These are phyloP conservation scores for Anolis carolinensis DNA, from an alignment of 2,113 vertebrate genomes.

Conservation along the genomic window DNA sequence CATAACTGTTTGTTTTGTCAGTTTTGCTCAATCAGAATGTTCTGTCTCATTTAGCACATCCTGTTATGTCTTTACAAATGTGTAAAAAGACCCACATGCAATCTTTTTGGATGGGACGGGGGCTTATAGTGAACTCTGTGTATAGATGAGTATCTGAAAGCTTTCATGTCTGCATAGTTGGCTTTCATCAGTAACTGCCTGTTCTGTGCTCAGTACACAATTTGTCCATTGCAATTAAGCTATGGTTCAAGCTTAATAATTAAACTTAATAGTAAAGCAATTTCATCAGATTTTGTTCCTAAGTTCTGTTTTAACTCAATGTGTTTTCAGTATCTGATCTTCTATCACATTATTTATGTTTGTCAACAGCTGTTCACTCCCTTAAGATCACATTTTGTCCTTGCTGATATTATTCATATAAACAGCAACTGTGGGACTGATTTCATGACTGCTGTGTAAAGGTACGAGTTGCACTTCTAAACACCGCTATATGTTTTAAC, in stretches of 20 bases:
- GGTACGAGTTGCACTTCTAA: background rate
- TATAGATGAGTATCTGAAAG: background rate
- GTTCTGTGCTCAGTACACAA: background rate
- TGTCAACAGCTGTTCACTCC: background rate
- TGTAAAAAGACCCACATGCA: background rate
- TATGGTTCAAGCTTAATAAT: background rate
- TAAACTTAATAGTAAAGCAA: background rate
- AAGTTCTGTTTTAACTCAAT: background rate
- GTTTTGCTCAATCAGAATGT: background rate
- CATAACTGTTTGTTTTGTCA: background rate
- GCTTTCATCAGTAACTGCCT: background rate
- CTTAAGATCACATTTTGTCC: background rate
- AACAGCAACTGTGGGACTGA: background rate
- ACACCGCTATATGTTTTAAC: background rate
- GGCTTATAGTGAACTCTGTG: background rate
- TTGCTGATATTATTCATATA: background rate
- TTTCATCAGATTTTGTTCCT: conserved; percentile 3
- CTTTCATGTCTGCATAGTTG: background rate
- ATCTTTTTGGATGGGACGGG: background rate
- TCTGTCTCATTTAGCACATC: background rate
- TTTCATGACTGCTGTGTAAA: background rate
- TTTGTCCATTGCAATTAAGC: background rate
- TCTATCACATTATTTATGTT: background rate
- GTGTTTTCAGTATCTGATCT: background rate
- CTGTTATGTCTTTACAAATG: background rate